A percentile compares a stretch with the other conserved stretches of the same genome.
phyloP scores from a whole-genome alignment of 2,113 vertebrate genomes.

The Rafetus swinhoei region DNA sequence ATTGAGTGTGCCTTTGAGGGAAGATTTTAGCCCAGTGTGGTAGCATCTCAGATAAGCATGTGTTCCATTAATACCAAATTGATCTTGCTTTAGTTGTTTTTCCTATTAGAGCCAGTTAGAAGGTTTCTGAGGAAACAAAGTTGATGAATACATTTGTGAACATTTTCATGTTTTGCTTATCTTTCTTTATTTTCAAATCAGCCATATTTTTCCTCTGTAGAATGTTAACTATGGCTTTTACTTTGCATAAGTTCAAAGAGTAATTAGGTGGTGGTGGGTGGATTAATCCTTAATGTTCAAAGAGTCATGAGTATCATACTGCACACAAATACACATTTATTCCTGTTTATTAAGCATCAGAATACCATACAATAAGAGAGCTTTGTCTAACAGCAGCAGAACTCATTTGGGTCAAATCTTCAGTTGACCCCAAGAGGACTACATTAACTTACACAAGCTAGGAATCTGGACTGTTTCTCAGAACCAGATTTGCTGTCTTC shows the following conservation, averaged over 20 bases:
- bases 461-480: background rate
- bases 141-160: background rate
- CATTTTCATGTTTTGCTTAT: background rate
- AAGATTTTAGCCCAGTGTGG: accelerated
- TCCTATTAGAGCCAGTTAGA: background rate
- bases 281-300: background rate
- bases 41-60: background rate
- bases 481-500: background rate
- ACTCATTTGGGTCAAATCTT: background rate
- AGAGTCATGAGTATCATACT: background rate
- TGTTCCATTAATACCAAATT: background rate
- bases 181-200: background rate
- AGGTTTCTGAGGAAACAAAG: background rate
- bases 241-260: background rate
- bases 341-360: background rate
- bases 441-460: background rate
- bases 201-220: background rate
- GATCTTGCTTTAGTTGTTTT: background rate
- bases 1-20: background rate
- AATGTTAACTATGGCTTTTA: background rate
- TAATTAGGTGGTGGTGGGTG: background rate
- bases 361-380: background rate
- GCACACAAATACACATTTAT: background rate
- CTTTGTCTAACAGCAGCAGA: background rate
- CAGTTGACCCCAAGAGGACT: background rate